These are phyloP conservation scores for Spisula solida DNA, from an alignment of 2,888 invertebrate species.

Conservation along the genomic window DNA sequence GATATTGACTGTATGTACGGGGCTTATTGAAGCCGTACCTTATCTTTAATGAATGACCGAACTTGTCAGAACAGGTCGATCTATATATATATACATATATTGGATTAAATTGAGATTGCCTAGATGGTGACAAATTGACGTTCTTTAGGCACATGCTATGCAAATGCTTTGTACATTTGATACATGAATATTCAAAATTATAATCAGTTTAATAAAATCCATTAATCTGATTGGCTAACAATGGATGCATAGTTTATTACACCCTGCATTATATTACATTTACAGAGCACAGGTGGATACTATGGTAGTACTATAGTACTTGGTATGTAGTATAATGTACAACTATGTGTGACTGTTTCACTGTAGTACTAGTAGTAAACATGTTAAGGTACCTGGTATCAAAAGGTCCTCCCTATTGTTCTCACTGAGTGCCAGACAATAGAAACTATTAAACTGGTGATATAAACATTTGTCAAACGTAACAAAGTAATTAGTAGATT, in stretches of 20 bases:
- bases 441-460: constrained; percentile 49
- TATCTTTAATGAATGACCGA: constrained; percentile 44
- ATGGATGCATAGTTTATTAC: constrained; percentile 43
- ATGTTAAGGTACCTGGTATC: not conserved
- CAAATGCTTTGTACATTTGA: constrained; percentile 11
- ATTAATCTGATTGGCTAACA: constrained; percentile 52
- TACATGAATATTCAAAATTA: constrained; percentile 46
- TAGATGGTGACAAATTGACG: constrained; percentile 42
- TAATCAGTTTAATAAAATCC: constrained; percentile 48
- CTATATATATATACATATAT: not conserved
- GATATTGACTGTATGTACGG: constrained; percentile 23
- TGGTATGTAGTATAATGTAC: no score
- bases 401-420: constrained; percentile 25
- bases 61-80: constrained; percentile 44
- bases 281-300: constrained; percentile 6
- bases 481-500: constrained; percentile 40
- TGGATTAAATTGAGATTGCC: constrained; percentile 31
- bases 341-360: no score
- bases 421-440: constrained; percentile 44
- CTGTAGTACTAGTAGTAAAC: constrained; percentile 6
- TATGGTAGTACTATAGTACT: constrained; percentile 11
- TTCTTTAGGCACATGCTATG: constrained; percentile 43
- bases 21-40: constrained; percentile 35
- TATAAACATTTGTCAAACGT: constrained; percentile 12
- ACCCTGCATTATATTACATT: not conserved